Evolutionary conservation across 2,888 invertebrate species (phyloP), one percentile per base, ranked within the genome.

Genomic region (Xanthorhoe designata): DNA sequence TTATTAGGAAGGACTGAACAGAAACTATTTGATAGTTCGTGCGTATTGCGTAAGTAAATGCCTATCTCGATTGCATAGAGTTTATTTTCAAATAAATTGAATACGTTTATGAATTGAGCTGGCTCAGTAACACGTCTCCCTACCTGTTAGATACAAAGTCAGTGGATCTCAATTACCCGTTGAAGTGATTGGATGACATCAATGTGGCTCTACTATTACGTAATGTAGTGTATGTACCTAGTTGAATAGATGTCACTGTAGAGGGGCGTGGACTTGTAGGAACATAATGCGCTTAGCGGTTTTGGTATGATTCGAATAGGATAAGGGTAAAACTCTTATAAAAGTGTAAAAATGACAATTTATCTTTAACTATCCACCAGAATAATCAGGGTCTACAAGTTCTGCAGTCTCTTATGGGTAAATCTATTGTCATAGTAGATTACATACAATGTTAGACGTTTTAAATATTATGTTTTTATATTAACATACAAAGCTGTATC

Each of bases 101-200:
- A 47, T 32, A 4, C 6, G 8, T 32, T 32, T 5, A 32, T 32
- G 32, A 32, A 32, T 32, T 35, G 56, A 42, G 47, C 38, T 42
- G 17, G 55, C 19, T 45, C 10, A 47, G 35, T 52, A 57, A 32
- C 32, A n/a, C 7, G 50, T 38, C 38, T 50, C 6, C 15, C 7
- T 42, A 54, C n/a, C 35, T 56, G 19, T 10, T 50, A 50, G 38
- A 42, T 42, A 42, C 38, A 9, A 8, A 19, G 50, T 17, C 6
- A 38, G 54, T 19, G 18, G 38, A 7, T n/a, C 32, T 55, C 61
- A 55, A 62, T 50, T 50, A 50, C 52, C 24, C 18, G 47, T 42
- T 53, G 32, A 32, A 3, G 29, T 63, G 32, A 50, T 64, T 65
- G 50, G 56, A 55, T 35, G 49, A 55, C 58, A 60, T 47, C 59